A percentile compares a stretch with the other conserved stretches of the same genome.
Conservation (phyloP, 2,888 invertebrate genomes). For the Meta bourneti region DNA sequence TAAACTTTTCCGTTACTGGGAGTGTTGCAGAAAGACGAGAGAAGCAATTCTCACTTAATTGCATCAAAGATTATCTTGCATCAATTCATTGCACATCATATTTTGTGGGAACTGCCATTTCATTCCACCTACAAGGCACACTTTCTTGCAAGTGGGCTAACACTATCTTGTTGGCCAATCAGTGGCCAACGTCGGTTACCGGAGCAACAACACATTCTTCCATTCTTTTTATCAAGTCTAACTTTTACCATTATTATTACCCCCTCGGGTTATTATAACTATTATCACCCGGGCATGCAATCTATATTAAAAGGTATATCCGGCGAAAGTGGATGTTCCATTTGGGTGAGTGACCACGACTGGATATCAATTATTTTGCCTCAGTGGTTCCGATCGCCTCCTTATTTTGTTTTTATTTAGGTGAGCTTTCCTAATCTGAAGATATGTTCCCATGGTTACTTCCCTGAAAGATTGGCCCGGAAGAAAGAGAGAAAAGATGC, state of each 20-base stretch:
- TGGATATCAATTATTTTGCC: slow-evolving; percentile 64
- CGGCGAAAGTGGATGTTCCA: neutral
- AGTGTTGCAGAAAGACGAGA: too few relatives aligned
- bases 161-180: too few relatives aligned
- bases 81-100: too few relatives aligned
- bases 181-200: too few relatives aligned
- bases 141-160: neutral
- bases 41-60: too few relatives aligned
- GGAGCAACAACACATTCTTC: neutral
- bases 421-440: slow-evolving; percentile 38
- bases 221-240: slow-evolving; percentile 20
- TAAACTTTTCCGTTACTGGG: too few relatives aligned
- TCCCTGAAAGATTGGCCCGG: slow-evolving; percentile 25
- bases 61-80: too few relatives aligned
- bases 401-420: slow-evolving; percentile 20
- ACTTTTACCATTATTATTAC: slow-evolving; percentile 1
- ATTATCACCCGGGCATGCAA: slow-evolving; percentile 26
- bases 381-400: slow-evolving; percentile 24
- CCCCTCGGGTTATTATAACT: slow-evolving; percentile 22
- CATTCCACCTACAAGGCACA: neutral
- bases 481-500: neutral
- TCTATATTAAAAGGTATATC: slow-evolving; percentile 53
- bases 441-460: slow-evolving; percentile 63
- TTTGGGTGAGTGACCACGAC: slow-evolving; percentile 3
- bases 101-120: neutral